These are phyloP conservation scores for Nemurella pictetii DNA, from an alignment of 2,888 invertebrate species.

Conservation along the genomic window DNA sequence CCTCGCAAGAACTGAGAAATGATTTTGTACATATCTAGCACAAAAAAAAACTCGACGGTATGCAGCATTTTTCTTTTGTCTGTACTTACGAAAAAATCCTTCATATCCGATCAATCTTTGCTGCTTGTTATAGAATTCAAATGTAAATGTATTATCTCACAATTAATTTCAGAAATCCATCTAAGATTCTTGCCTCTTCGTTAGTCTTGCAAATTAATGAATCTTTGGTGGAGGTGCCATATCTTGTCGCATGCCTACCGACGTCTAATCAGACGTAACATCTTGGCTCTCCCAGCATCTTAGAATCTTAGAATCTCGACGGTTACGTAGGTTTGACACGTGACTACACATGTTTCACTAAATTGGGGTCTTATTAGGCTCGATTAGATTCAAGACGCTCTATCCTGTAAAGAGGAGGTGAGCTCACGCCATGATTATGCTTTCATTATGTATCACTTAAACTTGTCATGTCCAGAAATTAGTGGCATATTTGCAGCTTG, in stretches of 20 bases:
- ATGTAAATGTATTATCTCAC: too few relatives aligned
- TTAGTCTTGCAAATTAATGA: not conserved
- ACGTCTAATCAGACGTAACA: not conserved
- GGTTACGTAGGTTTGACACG: not conserved
- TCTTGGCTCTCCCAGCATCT: not conserved
- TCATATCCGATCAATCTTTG: too few relatives aligned
- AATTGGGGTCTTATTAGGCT: slow-evolving; percentile 30
- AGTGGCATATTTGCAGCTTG: slow-evolving; percentile 7
- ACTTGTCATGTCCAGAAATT: slow-evolving; percentile 38
- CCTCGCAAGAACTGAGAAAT: too few relatives aligned
- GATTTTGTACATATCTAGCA: too few relatives aligned
- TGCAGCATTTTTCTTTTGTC: too few relatives aligned
- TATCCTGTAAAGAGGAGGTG: not conserved
- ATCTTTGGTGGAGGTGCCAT: not conserved
- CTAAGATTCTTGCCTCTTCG: too few relatives aligned
- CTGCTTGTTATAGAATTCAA: too few relatives aligned
- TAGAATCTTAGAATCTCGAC: not conserved
- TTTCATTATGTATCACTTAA: slow-evolving; percentile 37
- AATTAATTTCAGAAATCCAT: too few relatives aligned
- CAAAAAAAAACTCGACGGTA: too few relatives aligned
- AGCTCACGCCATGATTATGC: not conserved
- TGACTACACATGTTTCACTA: not conserved
- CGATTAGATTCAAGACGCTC: slow-evolving; percentile 33
- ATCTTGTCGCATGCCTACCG: too few relatives aligned
- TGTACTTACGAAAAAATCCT: too few relatives aligned